phyloP scores from a whole-genome alignment of 2,797 vertebrate species.

The Threskiornis aethiopicus region DNA sequence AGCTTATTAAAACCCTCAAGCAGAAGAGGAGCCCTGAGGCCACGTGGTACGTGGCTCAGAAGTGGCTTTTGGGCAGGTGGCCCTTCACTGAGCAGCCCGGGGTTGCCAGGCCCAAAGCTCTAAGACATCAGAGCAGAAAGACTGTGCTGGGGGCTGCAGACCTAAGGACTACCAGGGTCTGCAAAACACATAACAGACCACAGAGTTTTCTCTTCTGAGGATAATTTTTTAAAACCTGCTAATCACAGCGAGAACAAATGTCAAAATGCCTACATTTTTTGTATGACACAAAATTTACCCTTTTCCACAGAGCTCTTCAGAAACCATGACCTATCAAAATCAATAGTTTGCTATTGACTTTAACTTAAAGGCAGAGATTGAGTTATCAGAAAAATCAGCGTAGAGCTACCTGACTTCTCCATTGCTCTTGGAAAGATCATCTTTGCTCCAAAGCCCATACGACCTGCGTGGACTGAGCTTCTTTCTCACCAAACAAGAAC shows the following conservation, averaged over 20 bases:
- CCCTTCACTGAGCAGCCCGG: background rate
- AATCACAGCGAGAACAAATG: background rate
- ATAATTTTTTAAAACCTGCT: background rate
- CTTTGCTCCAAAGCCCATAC: background rate
- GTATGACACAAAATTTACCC: background rate
- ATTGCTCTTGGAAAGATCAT: background rate
- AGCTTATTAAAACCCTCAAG: background rate
- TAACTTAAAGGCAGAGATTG: background rate
- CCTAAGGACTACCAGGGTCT: background rate
- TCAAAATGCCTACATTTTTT: background rate
- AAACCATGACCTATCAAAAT: background rate
- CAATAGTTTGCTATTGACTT: background rate
- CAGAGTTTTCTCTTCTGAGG: background rate
- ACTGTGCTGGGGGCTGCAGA: background rate
- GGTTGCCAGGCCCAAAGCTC: background rate
- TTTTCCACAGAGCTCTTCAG: background rate
- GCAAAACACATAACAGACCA: background rate
- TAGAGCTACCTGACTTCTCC: background rate
- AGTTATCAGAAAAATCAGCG: background rate
- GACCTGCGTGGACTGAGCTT: background rate
- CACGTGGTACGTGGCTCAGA: background rate
- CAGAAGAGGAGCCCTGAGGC: background rate
- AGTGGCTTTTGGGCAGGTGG: background rate
- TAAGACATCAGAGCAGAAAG: background rate
- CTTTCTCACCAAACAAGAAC: background rate